A percentile compares a stretch with the other conserved stretches of the same genome.
phyloP scores from a whole-genome alignment of 1,140 invertebrate species.

The Drosophila setifemur region DNA sequence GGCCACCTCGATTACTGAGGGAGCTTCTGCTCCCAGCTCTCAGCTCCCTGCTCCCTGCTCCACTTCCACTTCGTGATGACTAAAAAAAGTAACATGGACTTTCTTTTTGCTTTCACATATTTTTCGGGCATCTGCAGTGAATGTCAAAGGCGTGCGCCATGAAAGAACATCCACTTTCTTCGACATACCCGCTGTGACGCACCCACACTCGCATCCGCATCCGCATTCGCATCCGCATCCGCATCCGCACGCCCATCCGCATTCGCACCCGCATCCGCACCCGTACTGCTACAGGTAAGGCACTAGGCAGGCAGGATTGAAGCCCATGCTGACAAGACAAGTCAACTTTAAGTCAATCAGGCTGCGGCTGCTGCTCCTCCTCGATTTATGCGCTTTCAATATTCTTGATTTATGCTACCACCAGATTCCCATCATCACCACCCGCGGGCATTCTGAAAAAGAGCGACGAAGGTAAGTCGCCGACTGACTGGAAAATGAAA shows the following conservation, averaged over 20 bases:
- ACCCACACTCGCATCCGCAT: constrained; percentile 73
- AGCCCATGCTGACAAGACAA: constrained; percentile 51
- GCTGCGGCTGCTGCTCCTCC: constrained; percentile 6
- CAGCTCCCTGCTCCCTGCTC: too few relatives aligned
- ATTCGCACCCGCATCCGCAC: too few relatives aligned
- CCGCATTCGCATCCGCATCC: constrained; percentile 54
- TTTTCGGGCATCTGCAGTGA: constrained; percentile 55
- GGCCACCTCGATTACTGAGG: constrained; percentile 12
- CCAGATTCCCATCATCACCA: constrained; percentile 80
- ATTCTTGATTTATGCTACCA: constrained; percentile 48
- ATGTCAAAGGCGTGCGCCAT: constrained; percentile 81
- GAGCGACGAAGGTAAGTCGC: constrained; percentile 79
- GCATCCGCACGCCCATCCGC: constrained; percentile 49
- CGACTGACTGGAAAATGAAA: constrained; percentile 34
- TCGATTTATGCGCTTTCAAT: constrained; percentile 32
- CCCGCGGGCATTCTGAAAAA: constrained; percentile 80
- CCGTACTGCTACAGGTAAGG: constrained; percentile 78
- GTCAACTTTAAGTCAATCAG: constrained; percentile 74
- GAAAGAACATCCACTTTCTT: constrained; percentile 82
- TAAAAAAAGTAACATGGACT: constrained; percentile 45
- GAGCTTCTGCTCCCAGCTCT: neutral
- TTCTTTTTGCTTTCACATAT: constrained; percentile 14
- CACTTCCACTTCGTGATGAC: too few relatives aligned
- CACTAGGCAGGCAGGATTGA: neutral
- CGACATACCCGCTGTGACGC: constrained; percentile 82